These are phyloP conservation scores for Drosophila kanapiae DNA, from an alignment of 1,140 invertebrate species.

Conservation along the genomic window DNA sequence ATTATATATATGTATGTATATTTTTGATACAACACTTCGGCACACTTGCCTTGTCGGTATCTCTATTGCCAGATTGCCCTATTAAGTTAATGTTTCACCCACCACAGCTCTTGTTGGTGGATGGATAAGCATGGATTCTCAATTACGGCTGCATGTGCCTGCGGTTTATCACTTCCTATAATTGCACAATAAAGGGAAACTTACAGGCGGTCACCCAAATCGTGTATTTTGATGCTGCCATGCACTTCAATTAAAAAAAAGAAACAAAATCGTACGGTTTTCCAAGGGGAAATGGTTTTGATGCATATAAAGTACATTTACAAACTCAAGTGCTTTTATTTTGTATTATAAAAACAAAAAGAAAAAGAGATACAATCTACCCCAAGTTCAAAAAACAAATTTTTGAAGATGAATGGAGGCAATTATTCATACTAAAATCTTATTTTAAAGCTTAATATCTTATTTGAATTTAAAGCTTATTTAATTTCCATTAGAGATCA, in stretches of 20 bases:
- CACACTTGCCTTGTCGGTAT: slow-evolving; percentile 25
- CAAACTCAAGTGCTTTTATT: slow-evolving; percentile 44
- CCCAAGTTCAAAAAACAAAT: slow-evolving; percentile 10
- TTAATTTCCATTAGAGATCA: background rate
- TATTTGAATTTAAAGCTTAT: background rate
- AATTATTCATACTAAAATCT: background rate
- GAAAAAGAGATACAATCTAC: slow-evolving; percentile 19
- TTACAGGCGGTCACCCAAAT: slow-evolving; percentile 28
- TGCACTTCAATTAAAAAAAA: slow-evolving; percentile 21
- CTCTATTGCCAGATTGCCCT: slow-evolving; percentile 41
- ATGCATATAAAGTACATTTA: slow-evolving; percentile 22
- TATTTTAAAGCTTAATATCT: background rate
- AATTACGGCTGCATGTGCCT: slow-evolving; percentile 41
- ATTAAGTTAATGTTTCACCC: slow-evolving; percentile 29
- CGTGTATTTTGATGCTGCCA: slow-evolving; percentile 2
- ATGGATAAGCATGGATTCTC: slow-evolving; percentile 36
- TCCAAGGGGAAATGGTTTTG: slow-evolving; percentile 5
- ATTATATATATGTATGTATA: slow-evolving; percentile 18
- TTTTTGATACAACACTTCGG: slow-evolving; percentile 37
- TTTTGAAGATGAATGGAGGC: background rate
- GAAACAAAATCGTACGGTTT: slow-evolving; percentile 12
- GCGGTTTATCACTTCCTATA: slow-evolving; percentile 42
- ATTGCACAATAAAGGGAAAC: slow-evolving; percentile 38
- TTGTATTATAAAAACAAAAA: slow-evolving; percentile 15
- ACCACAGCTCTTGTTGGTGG: slow-evolving; percentile 11